A percentile compares a stretch with the other conserved stretches of the same genome.
phyloP scores from a whole-genome alignment of 2,888 invertebrate genomes.

The Amiota mariae region DNA sequence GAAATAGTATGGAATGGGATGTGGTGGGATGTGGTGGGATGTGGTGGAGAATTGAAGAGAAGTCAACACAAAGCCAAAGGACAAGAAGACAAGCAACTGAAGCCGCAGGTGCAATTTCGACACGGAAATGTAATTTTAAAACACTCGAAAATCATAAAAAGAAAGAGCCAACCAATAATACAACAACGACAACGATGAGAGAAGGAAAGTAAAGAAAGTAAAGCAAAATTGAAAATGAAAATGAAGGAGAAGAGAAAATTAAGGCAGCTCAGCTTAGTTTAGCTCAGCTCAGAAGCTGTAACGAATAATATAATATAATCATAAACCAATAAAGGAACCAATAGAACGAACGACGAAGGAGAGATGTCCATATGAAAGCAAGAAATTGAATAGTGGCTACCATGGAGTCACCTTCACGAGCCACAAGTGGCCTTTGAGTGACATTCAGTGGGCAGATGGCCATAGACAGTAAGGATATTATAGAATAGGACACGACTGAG shows the following conservation, averaged over 20 bases:
- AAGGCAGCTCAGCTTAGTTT: conserved; percentile 8
- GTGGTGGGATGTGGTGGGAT: not conserved
- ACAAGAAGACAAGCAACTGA: not conserved
- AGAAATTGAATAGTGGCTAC: not conserved
- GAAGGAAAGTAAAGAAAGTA: conserved; percentile 46
- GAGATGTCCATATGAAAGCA: not conserved
- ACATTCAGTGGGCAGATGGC: conserved; percentile 55
- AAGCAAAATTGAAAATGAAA: conserved; percentile 50
- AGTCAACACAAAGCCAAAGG: too few species aligned
- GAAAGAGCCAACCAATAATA: conserved; percentile 10
- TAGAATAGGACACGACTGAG: too few species aligned
- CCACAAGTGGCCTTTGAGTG: conserved; percentile 47
- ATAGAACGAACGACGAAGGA: not conserved
- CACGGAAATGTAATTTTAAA: conserved; percentile 66
- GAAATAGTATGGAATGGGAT: conserved; percentile 35
- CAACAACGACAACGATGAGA: conserved; percentile 27
- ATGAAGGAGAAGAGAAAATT: conserved; percentile 41
- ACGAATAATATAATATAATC: conserved; percentile 57
- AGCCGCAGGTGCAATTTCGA: conserved; percentile 62
- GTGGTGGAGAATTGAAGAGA: too few species aligned
- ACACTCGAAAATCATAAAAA: conserved; percentile 47
- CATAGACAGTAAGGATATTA: not conserved
- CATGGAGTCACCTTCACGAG: not conserved
- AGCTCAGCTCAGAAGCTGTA: conserved; percentile 28
- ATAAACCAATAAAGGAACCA: conserved; percentile 56